Percentiles rank a stretch among this genome's conserved stretches.
phyloP scores from a whole-genome alignment of 1,140 invertebrate species.

The Drosophila pruinosa region DNA sequence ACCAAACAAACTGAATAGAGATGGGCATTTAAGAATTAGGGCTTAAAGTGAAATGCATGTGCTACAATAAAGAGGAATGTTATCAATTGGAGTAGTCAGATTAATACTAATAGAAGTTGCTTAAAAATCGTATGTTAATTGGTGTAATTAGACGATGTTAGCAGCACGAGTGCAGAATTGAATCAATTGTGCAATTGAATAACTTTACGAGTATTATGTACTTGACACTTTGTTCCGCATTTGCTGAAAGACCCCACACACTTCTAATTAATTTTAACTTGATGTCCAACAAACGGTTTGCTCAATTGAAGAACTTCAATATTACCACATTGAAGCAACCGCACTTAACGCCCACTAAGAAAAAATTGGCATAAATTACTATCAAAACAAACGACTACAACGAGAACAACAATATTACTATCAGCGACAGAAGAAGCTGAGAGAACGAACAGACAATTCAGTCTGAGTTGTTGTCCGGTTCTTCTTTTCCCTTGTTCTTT shows the following conservation, averaged over 20 bases:
- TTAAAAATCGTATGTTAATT: no score
- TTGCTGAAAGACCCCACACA: conserved; percentile 23
- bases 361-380: conserved; percentile 69
- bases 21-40: neutral
- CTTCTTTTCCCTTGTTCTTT: conserved; percentile 16
- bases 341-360: conserved; percentile 36
- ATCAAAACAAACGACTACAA: conserved; percentile 47
- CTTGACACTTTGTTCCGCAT: no score
- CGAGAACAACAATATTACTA: neutral
- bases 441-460: conserved; percentile 1
- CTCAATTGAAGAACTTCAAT: conserved; percentile 71
- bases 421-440: neutral
- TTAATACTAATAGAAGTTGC: no score
- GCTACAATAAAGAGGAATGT: no score
- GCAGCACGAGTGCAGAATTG: no score
- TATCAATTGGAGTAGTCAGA: no score
- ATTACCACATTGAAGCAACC: conserved; percentile 11
- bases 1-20: neutral
- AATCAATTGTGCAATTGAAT: no score
- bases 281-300: conserved; percentile 49
- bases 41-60: neutral
- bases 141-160: no score
- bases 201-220: no score
- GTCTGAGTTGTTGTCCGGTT: conserved; percentile 1
- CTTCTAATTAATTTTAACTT: conserved; percentile 55